Conservation (phyloP, 2,888 invertebrate genomes). For the Volucella bombylans region DNA sequence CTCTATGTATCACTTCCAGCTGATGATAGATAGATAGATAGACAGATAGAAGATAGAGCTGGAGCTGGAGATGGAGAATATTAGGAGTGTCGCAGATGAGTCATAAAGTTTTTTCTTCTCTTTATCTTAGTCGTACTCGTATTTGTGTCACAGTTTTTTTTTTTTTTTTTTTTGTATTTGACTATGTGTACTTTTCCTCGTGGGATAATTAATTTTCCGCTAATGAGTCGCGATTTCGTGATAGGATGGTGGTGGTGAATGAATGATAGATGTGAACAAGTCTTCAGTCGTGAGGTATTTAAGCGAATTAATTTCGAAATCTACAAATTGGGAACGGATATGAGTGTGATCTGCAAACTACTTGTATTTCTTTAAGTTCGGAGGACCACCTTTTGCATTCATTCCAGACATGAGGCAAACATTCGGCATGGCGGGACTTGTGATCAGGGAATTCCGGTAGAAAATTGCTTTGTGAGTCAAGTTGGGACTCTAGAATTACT, state of each 20-base stretch:
- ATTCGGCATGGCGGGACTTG: too few relatives aligned
- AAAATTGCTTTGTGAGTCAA: too few relatives aligned
- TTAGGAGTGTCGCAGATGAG: constrained; percentile 43
- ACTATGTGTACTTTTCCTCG: constrained; percentile 1
- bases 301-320: constrained; percentile 3
- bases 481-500: too few relatives aligned
- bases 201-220: constrained; percentile 45
- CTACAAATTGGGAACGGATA: constrained; percentile 6
- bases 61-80: not conserved
- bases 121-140: not conserved
- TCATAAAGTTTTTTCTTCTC: not conserved
- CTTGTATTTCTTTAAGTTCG: not conserved
- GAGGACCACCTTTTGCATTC: not conserved
- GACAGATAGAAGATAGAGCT: too few relatives aligned
- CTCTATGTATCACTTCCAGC: not conserved
- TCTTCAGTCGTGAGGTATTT: constrained; percentile 7
- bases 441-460: too few relatives aligned
- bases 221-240: constrained; percentile 39
- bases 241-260: not conserved
- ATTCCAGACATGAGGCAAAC: not conserved
- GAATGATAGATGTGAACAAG: constrained; percentile 1
- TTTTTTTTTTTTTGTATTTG: not conserved
- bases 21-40: too few relatives aligned
- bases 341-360: constrained; percentile 13
- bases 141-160: constrained; percentile 7